Evolutionary conservation across 2,888 invertebrate genomes (phyloP), one percentile per base, ranked within the genome.

Genomic region (Gasteruption jaculator): DNA sequence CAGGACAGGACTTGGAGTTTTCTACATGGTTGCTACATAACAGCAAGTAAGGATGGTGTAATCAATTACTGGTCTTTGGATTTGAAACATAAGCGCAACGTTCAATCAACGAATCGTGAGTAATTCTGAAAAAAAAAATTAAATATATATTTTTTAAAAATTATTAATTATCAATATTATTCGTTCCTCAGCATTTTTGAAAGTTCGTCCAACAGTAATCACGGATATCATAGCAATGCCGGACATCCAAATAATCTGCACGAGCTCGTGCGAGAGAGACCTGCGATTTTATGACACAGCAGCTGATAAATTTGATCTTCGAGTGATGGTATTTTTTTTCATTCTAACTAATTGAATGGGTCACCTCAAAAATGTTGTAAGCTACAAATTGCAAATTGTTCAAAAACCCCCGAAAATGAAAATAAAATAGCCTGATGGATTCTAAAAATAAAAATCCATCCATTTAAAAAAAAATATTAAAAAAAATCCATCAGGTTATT

Each of bases 261-360:
- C 86, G 8, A 79, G 85, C 43, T 85, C 89, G 11, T 82, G 86
- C 0, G 86, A 88, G 68, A 73, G 85, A 11, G 88, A 88, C 61
- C 71, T 91, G 30, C 78, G 85, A 50, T 87, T 91, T 69, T 91
- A 90, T 61, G 89, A 90, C 64, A 82, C 82, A 31, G 81, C 81
- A 14, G 85, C 83, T 5, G 79, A 79, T 43, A 85, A 83, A 40
- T 88, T 88, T 65, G 80, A 81, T 26, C 72, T 86, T 29, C 76
- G 85, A 54, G 76, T 86, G 40, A 75, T 83, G 50, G 81, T 70
- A 41, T 35, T 49, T 33, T 19, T 29, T 8, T 20, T 16, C 1
- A 21, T 15, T 36, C 19, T 29, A 11, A 21, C 11, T 8, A 21
- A 34, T n/a, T n/a, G n/a, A n/a, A n/a, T n/a, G n/a, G n/a, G n/a